Evolutionary conservation across 2,888 invertebrate species (phyloP), one percentile per base, ranked within the genome.

Genomic region (Catocala fraxini): DNA sequence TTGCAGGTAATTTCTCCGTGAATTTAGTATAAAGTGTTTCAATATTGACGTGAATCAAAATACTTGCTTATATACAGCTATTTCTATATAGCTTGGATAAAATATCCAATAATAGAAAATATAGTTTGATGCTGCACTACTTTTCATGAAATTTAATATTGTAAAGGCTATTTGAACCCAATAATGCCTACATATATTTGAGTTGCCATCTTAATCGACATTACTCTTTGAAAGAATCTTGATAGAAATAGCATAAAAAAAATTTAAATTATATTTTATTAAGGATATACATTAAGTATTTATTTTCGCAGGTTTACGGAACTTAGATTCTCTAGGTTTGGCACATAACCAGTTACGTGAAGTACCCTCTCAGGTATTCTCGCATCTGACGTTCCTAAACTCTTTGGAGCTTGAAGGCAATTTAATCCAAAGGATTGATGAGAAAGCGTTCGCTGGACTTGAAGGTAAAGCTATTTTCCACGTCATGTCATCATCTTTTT

Each of bases 371-470:
- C 96, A 97, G 82, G 98, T 98, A 55, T 98, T 98, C 90, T 96
- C 96, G 3, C 97, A 97, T 87, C 93, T 98, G 79, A 96, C 95
- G 25, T 95, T 97, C 78, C 95, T 98, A 59, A 98, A 98, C 90
- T 98, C 98, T 5, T 92, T 98, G 84, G 98, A 98, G 91, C 91
- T 98, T 76, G 98, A 98, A 84, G 98, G 97, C 63, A 98, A 98
- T 91, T 95, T 95, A 81, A 98, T 98, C 73, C 95, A 95, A 73
- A 95, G 96, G 77, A 96, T 98, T 77, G 97, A 98, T 86, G 96
- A 97, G 65, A 97, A 97, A 75, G 98, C 98, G 34, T 98, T 98
- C 84, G 95, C 96, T 66, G 98, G 98, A 72, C 95, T 98, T 56
- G 98, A 98, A 96, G 98, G 98, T 98, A 93, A 42, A 25, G 25